These are phyloP conservation scores for Drosophila prosaltans DNA, from an alignment of 1,140 invertebrate genomes.

Conservation along the genomic window DNA sequence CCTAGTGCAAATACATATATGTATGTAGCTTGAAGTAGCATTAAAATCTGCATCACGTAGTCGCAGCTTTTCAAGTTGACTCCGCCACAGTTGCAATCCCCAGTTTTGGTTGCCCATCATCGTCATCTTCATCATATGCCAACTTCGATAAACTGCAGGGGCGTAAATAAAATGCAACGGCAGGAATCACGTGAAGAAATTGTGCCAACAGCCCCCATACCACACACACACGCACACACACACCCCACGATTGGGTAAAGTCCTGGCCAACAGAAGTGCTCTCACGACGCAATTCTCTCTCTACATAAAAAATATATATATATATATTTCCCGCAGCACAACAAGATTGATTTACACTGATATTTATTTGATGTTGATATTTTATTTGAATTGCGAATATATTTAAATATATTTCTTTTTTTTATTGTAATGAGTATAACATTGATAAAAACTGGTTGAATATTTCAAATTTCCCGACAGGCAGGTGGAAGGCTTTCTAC, in stretches of 20 bases:
- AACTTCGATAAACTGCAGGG: slow-evolving; percentile 64
- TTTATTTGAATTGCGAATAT: background rate
- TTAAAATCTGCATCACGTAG: slow-evolving; percentile 37
- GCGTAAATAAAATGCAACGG: slow-evolving; percentile 67
- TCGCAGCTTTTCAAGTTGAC: background rate
- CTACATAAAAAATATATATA: background rate
- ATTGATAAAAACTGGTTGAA: no score
- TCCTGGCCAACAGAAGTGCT: background rate
- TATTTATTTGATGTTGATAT: background rate
- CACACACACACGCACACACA: background rate
- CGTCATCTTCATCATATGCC: slow-evolving; percentile 40
- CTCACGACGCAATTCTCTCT: background rate
- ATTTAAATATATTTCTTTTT: background rate
- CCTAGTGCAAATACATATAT: slow-evolving; percentile 33
- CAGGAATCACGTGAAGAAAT: slow-evolving; percentile 50
- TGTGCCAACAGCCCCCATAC: slow-evolving; percentile 63
- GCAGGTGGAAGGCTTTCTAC: no score
- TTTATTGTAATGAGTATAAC: no score
- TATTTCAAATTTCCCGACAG: no score
- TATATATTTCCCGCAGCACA: background rate
- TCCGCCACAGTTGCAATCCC: background rate
- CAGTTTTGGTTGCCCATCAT: slow-evolving; percentile 4
- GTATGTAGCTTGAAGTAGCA: slow-evolving; percentile 28
- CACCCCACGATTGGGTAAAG: background rate
- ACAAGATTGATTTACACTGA: slow-evolving; percentile 8